A percentile compares a stretch with the other conserved stretches of the same genome.
Evolutionary conservation across 2,888 invertebrate species (phyloP).

Genomic region (Catotricha subobsoleta): DNA sequence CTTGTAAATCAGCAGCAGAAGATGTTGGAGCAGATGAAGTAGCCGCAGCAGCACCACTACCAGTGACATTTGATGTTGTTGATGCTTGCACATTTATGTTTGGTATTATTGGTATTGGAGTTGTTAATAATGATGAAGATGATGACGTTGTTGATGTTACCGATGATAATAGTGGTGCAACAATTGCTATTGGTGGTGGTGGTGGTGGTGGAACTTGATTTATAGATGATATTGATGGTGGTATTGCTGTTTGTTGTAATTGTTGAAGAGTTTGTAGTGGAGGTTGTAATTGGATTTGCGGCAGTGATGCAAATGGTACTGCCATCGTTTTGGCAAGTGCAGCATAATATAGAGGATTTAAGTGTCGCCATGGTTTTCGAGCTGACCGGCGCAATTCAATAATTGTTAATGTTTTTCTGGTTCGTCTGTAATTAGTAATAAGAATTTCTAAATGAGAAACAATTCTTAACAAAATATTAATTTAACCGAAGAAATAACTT

Average conservation of each 20-base stretch:
- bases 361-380: conserved; percentile 63
- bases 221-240: neutral
- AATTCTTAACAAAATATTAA: neutral
- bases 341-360: conserved; percentile 18
- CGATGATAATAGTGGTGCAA: too few relatives aligned
- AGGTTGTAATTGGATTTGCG: conserved; percentile 15
- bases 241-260: too few relatives aligned
- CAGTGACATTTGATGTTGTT: neutral
- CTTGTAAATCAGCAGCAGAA: conserved; percentile 40
- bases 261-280: conserved; percentile 7
- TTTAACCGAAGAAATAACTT: conserved; percentile 25
- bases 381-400: conserved; percentile 67
- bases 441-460: conserved; percentile 7
- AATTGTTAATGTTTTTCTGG: conserved; percentile 62
- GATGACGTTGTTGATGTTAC: conserved; percentile 11
- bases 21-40: conserved; percentile 10
- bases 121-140: conserved; percentile 19
- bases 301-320: neutral
- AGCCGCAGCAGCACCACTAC: neutral
- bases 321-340: neutral
- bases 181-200: conserved; percentile 13
- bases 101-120: conserved; percentile 10
- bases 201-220: conserved; percentile 2
- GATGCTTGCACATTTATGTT: neutral
- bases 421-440: conserved; percentile 41